Conservation (phyloP, 2,797 vertebrate genomes). For the Dendrocincla fuliginosa region DNA sequence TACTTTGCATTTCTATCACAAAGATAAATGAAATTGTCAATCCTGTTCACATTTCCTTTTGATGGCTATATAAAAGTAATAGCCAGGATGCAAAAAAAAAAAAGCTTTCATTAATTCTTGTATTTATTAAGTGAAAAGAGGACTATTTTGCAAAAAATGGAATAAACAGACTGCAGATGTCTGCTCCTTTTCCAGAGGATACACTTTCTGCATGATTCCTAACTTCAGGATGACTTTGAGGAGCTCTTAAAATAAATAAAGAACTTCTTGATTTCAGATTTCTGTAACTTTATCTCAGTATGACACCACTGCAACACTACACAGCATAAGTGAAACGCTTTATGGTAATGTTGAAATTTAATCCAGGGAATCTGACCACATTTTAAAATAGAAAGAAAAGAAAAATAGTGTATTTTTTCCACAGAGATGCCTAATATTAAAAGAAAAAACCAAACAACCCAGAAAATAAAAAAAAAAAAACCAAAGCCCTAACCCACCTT, state of each 20-base stretch:
- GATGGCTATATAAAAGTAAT: slow-evolving; percentile 45
- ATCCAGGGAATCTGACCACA: background rate
- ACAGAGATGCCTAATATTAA: background rate
- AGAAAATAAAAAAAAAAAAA: background rate
- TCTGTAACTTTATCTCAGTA: background rate
- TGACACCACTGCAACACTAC: background rate
- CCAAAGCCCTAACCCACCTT: background rate
- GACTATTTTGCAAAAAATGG: slow-evolving; percentile 23
- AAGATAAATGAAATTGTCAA: slow-evolving; percentile 63
- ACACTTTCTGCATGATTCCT: background rate
- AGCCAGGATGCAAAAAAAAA: slow-evolving; percentile 13
- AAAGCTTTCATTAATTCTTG: slow-evolving; percentile 55
- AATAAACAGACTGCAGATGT: slow-evolving; percentile 9
- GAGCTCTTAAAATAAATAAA: background rate
- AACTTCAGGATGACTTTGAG: background rate
- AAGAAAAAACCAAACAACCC: background rate
- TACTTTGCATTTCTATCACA: slow-evolving; percentile 62
- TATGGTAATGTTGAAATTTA: background rate
- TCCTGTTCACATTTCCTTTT: slow-evolving; percentile 57
- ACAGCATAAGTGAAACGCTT: background rate
- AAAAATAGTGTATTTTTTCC: background rate
- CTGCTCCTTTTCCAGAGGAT: background rate
- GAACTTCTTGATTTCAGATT: background rate
- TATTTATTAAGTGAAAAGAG: slow-evolving; percentile 54
- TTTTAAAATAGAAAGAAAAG: background rate